Base-by-base conservation (phyloP, 2,888 invertebrate genomes). In the Deladenus siricidicola region DNA sequence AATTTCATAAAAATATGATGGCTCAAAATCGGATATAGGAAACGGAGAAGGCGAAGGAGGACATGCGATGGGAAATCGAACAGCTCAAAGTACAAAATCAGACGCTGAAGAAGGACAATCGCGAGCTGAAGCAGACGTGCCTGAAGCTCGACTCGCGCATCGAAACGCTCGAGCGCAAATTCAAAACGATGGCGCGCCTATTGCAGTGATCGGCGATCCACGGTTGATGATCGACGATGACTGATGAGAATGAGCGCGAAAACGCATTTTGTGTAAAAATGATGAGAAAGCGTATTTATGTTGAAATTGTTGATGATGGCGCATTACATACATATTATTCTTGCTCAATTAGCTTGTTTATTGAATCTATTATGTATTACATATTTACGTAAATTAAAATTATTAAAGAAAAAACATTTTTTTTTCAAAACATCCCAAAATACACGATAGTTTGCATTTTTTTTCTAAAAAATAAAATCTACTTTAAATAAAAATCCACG, bases 51-150 rank as follows among this genome's bases (percentile, higher is more conserved):
- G 62, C 67, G 14, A 65, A 70, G 54, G 72, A 74, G 45, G 76
- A 76, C 50, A 45, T 77, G 43, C 67, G 65, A 53, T 76, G 74
- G 73, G 76, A 76, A 59, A 63, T 76, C 45, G 75, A 77, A 39
- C 76, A 77, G 55, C 65, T 76, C 39, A 75, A 75, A 51, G 64
- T 65, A 39, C 71, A 72, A 54, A 77, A 77, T 60, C 50, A 62
- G 29, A 68, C 68, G 56, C 64, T 71, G 47, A 68, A 69, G 53
- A 72, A 68, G 52, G 73, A 74, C 56, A 75, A 73, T 45, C 68
- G 75, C n/a, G 70, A 73, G 58, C 58, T 76, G 60, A 74, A 73
- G 55, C 66, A 69, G 39, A 64, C 67, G 23, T 73, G 73, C 44
- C 62, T 71, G 66, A 67, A 66, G 48, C 62, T 76, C 30, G 76